These are phyloP conservation scores for Sapayoa aenigma DNA, from an alignment of 2,113 vertebrate genomes.

Conservation along the genomic window DNA sequence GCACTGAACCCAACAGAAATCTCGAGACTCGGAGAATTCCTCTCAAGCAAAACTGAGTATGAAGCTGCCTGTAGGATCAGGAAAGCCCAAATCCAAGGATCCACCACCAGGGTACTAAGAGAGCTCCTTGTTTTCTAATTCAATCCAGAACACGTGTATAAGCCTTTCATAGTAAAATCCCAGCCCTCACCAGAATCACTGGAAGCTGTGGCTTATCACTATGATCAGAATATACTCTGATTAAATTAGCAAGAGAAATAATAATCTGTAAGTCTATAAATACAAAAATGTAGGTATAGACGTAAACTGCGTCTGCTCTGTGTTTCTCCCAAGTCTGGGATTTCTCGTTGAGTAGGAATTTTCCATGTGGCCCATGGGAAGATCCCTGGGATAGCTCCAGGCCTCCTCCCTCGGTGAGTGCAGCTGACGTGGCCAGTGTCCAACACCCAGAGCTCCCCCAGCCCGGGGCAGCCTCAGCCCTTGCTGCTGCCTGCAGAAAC, in stretches of 20 bases:
- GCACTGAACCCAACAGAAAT: not conserved
- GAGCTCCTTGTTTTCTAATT: not conserved
- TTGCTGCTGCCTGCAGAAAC: conserved; percentile 55
- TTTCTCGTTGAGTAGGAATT: not conserved
- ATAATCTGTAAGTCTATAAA: not conserved
- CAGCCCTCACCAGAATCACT: not conserved
- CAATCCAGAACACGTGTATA: not conserved
- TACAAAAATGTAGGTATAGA: not conserved
- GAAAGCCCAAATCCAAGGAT: not conserved
- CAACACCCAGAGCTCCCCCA: not conserved
- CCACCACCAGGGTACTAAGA: not conserved
- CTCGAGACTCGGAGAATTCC: not conserved
- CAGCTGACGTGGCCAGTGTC: not conserved
- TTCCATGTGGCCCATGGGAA: conserved; percentile 12
- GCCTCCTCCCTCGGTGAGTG: not conserved
- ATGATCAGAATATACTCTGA: not conserved
- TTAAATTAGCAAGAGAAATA: not conserved
- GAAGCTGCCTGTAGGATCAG: not conserved
- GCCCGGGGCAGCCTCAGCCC: not conserved
- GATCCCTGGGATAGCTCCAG: not conserved
- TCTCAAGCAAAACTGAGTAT: not conserved
- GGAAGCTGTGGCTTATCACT: not conserved
- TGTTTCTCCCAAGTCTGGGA: not conserved
- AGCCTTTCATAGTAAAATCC: not conserved
- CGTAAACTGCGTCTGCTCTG: not conserved